Evolutionary conservation across 64 coral and sea anemone genomes (phyloP).

Genomic region (Actinia tenebrosa): DNA sequence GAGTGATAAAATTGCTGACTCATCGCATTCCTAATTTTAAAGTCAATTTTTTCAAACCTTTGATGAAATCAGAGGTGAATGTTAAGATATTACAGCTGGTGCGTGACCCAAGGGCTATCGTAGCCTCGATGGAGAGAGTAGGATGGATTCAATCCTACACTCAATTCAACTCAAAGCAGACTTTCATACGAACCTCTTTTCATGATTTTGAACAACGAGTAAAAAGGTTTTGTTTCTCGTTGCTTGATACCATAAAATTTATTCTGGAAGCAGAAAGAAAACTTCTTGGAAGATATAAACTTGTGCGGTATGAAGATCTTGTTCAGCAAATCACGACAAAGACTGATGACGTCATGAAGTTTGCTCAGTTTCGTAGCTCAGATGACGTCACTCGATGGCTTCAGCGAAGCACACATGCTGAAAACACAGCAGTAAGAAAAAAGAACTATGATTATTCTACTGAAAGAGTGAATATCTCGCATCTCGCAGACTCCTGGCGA

Average conservation of each 20-base stretch:
- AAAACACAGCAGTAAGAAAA: neutral
- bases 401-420: neutral
- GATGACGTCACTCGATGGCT: constrained; percentile 36
- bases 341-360: constrained; percentile 47
- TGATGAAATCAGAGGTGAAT: constrained; percentile 27
- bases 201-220: constrained; percentile 30
- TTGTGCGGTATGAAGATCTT: constrained; percentile 74
- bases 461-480: constrained; percentile 39
- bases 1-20: constrained; percentile 56
- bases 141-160: constrained; percentile 58
- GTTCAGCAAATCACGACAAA: constrained; percentile 17
- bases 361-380: constrained; percentile 50
- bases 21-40: constrained; percentile 52
- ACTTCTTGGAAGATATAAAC: constrained; percentile 24
- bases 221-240: constrained; percentile 52
- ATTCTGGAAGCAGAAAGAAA: constrained; percentile 48
- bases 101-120: constrained; percentile 82
- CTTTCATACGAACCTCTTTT: neutral
- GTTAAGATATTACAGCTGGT: constrained; percentile 77
- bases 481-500: constrained; percentile 51
- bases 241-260: constrained; percentile 47
- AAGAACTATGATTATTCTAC: constrained; percentile 37
- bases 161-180: neutral
- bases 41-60: constrained; percentile 11
- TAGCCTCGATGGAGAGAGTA: constrained; percentile 55